Evolutionary conservation across 2,797 vertebrate species (phyloP).

Genomic region (Brachyalestes nurse): DNA sequence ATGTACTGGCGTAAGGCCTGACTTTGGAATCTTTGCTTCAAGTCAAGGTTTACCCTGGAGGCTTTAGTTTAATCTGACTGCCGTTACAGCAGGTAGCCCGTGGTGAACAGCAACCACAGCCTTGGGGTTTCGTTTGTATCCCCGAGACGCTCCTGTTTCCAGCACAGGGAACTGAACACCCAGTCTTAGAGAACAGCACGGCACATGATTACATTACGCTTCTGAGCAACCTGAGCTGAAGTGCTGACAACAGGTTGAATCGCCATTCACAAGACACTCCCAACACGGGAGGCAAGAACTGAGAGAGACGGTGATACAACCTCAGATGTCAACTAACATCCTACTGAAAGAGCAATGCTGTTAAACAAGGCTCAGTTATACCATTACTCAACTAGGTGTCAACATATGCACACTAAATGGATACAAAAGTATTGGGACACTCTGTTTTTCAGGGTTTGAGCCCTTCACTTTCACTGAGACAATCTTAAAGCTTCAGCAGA

Average conservation of each 20-base stretch:
- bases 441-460: too few species aligned
- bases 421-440: too few species aligned
- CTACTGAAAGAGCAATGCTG: not conserved
- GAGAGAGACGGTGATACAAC: not conserved
- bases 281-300: not conserved
- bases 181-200: conserved; percentile 58
- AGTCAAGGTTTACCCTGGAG: not conserved
- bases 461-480: too few species aligned
- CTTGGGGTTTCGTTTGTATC: conserved; percentile 19
- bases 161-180: conserved; percentile 72
- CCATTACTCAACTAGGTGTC: not conserved
- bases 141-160: conserved; percentile 68
- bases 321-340: not conserved
- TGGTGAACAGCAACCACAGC: conserved; percentile 16
- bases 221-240: conserved; percentile 69
- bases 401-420: too few species aligned
- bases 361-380: not conserved
- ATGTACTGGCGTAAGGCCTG: too few species aligned
- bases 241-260: conserved; percentile 32
- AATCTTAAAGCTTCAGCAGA: too few species aligned
- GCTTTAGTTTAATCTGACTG: not conserved
- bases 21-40: not conserved
- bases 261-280: conserved; percentile 28
- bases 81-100: not conserved
- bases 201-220: conserved; percentile 68